Conservation (phyloP, 2,888 invertebrate species). For the Lottia gigantea region DNA sequence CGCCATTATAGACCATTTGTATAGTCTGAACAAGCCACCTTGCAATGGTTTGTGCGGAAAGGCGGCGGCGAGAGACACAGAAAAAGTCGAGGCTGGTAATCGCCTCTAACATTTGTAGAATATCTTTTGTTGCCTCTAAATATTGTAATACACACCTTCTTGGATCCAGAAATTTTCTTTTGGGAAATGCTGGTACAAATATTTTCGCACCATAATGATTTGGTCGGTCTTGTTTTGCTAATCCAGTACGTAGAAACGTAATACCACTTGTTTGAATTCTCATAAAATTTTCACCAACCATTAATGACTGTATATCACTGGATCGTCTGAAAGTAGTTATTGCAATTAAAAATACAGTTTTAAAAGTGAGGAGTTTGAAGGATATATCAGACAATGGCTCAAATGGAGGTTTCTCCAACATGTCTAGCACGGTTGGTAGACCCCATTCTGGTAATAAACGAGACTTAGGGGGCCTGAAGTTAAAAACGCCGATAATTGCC, state of each 20-base stretch:
- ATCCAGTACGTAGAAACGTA: neutral
- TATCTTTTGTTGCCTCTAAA: neutral
- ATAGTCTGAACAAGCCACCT: constrained; percentile 12
- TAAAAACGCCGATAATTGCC: neutral
- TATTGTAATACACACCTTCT: neutral
- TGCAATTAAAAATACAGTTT: neutral
- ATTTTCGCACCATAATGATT: neutral
- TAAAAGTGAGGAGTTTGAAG: neutral
- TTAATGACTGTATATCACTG: neutral
- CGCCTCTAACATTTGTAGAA: neutral
- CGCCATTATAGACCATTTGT: neutral
- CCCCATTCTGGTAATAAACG: neutral
- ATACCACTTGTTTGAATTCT: neutral
- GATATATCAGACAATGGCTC: neutral
- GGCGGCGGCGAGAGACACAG: neutral
- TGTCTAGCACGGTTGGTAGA: neutral
- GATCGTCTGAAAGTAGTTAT: neutral
- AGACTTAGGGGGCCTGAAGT: neutral
- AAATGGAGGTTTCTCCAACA: neutral
- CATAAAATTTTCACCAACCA: neutral
- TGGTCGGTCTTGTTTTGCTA: neutral
- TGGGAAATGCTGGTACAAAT: neutral
- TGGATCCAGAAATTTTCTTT: neutral
- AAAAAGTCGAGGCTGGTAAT: neutral
- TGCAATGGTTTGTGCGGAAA: neutral